phyloP scores from a whole-genome alignment of 2,797 vertebrate genomes.

The Hylomyscus alleni region DNA sequence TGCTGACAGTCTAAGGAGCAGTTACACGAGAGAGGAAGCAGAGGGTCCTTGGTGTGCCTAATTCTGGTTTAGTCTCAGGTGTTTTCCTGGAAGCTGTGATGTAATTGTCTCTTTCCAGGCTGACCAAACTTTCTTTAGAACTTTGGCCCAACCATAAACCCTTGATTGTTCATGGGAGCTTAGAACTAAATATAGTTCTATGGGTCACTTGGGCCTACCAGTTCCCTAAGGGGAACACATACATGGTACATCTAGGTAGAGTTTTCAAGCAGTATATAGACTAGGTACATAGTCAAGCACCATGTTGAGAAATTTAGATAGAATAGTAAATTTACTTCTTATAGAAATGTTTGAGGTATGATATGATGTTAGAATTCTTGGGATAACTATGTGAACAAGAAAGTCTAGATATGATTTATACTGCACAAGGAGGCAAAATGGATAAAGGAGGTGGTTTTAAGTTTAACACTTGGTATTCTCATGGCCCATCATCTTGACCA shows the following conservation, averaged over 20 bases:
- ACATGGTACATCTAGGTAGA: background rate
- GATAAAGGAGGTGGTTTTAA: background rate
- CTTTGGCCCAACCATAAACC: background rate
- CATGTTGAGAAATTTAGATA: background rate
- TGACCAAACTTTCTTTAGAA: background rate
- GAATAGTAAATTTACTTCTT: background rate
- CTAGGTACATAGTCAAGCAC: background rate
- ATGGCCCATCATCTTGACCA: background rate
- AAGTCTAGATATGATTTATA: background rate
- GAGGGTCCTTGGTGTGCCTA: background rate
- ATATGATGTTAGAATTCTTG: background rate
- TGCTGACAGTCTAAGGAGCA: background rate
- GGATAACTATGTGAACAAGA: background rate
- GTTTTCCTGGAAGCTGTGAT: background rate
- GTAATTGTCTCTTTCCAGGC: background rate
- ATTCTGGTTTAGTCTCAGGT: background rate
- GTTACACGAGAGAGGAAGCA: background rate
- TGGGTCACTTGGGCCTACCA: background rate
- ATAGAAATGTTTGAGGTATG: background rate
- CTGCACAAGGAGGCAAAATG: background rate
- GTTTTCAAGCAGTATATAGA: background rate
- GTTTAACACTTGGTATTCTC: background rate
- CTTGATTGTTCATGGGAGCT: background rate
- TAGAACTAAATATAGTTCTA: slow-evolving; percentile 25
- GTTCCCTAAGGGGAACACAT: background rate